phyloP scores from a whole-genome alignment of 2,797 vertebrate species.

The Sebastes nivosus region DNA sequence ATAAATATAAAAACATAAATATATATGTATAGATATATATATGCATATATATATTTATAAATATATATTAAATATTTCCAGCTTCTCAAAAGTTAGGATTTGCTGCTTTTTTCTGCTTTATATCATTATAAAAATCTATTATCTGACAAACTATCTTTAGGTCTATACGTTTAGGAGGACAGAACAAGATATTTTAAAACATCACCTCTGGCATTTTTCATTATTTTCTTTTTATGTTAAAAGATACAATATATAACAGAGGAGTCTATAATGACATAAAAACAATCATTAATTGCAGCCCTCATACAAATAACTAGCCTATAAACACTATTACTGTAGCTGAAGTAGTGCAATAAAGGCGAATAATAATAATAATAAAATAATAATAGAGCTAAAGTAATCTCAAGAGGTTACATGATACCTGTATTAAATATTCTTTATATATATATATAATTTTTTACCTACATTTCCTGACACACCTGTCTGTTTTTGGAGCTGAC shows the following conservation, averaged over 20 bases:
- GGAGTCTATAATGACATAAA: not conserved
- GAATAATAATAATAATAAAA: not conserved
- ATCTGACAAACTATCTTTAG: no score
- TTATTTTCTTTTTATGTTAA: not conserved
- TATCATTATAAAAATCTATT: not conserved
- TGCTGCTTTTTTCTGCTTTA: not conserved
- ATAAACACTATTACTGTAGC: not conserved
- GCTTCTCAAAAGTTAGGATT: not conserved
- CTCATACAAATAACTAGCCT: not conserved
- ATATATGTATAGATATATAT: no score
- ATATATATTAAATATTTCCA: not conserved
- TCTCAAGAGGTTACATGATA: not conserved
- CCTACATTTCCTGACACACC: not conserved
- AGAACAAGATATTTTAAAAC: not conserved
- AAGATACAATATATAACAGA: not conserved
- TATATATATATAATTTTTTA: not conserved
- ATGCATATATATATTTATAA: rapidly evolving
- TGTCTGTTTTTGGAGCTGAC: no score
- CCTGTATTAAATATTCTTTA: not conserved
- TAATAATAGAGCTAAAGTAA: not conserved
- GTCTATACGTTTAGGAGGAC: not conserved
- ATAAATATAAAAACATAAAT: no score
- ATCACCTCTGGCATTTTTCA: not conserved
- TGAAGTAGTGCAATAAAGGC: not conserved
- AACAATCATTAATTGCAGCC: not conserved